These are phyloP conservation scores for Lithophane ornitopus DNA, from an alignment of 2,888 invertebrate species.

Conservation along the genomic window DNA sequence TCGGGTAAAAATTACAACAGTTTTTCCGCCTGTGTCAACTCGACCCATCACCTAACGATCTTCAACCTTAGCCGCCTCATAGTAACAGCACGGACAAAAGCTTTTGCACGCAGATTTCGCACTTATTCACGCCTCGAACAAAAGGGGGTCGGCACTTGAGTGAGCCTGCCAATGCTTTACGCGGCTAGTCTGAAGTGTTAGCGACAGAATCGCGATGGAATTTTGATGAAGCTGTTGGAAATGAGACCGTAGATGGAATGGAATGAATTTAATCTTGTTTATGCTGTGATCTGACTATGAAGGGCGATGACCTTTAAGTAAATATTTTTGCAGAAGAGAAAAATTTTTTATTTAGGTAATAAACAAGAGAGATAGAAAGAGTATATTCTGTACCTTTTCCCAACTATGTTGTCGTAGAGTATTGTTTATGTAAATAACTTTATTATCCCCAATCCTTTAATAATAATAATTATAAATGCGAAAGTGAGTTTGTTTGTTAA, in stretches of 20 bases:
- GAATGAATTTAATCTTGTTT: conserved; percentile 39
- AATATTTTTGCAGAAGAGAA: neutral
- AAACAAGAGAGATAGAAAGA: no score
- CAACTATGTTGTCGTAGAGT: neutral
- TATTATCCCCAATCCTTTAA: no score
- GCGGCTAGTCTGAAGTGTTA: conserved; percentile 33
- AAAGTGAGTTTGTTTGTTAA: no score
- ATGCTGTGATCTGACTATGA: conserved; percentile 5
- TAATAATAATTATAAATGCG: no score
- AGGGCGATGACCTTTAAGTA: conserved; percentile 28
- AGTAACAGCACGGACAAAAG: conserved; percentile 46
- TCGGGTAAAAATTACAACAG: conserved; percentile 22
- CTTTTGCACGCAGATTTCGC: conserved; percentile 63
- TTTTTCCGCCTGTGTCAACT: conserved; percentile 13
- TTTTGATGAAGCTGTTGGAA: conserved; percentile 51
- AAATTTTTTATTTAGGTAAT: conserved; percentile 3
- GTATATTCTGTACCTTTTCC: neutral
- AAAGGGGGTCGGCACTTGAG: conserved; percentile 62
- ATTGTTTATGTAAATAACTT: no score
- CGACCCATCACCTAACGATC: conserved; percentile 13
- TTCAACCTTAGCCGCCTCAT: conserved; percentile 9
- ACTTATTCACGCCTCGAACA: conserved; percentile 70
- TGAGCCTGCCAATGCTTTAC: conserved; percentile 35
- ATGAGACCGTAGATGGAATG: conserved; percentile 27
- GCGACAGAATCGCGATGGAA: conserved; percentile 29